Percentiles rank a stretch among this genome's conserved stretches.
Conservation (phyloP, 2,113 vertebrate genomes). For the Platysteira castanea region DNA sequence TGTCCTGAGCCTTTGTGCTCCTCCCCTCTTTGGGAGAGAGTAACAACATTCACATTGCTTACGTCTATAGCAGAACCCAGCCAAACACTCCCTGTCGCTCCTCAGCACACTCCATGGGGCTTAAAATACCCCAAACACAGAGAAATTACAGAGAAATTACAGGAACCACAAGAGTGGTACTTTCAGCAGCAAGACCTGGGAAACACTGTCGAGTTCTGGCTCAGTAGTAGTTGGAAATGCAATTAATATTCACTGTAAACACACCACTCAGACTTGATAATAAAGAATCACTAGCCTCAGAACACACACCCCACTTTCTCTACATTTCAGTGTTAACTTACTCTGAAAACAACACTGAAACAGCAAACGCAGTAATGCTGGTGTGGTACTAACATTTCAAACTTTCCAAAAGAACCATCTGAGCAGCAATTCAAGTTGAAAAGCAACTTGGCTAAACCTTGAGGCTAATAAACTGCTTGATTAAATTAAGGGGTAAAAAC, state of each 20-base stretch:
- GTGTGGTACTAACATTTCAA: constrained; percentile 42
- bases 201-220: constrained; percentile 16
- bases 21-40: background rate
- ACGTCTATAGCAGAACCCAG: rapidly evolving
- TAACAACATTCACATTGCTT: rapidly evolving
- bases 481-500: constrained; percentile 70
- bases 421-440: constrained; percentile 64
- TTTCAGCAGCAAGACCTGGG: constrained; percentile 12
- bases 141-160: background rate
- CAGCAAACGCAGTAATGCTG: background rate
- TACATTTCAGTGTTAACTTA: constrained; percentile 18
- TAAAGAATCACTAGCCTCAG: constrained; percentile 40
- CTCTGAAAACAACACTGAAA: constrained; percentile 48
- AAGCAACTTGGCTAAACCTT: constrained; percentile 62
- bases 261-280: constrained; percentile 58
- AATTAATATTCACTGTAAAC: constrained; percentile 69
- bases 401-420: constrained; percentile 69
- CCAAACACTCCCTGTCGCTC: background rate
- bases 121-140: background rate
- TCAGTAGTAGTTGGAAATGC: constrained; percentile 33
- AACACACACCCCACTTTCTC: constrained; percentile 29
- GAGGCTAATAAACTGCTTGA: constrained; percentile 66
- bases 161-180: background rate
- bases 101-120: background rate
- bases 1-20: background rate